These are phyloP conservation scores for Trematocara unimaculatum DNA, from an alignment of 2,113 vertebrate species.

Conservation along the genomic window DNA sequence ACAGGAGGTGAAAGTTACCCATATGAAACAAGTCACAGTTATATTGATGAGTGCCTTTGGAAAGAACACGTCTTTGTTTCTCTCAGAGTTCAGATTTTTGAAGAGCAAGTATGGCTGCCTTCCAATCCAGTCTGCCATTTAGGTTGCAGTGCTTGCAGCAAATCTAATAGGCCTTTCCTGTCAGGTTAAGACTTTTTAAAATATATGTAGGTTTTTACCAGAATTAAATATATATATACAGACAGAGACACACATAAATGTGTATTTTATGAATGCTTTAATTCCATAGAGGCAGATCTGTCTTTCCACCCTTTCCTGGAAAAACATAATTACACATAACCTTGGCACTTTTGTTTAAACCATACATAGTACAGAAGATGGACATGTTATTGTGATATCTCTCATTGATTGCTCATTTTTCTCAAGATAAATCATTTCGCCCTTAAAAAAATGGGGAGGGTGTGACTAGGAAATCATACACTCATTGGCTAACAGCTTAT, in stretches of 20 bases:
- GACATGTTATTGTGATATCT: background rate
- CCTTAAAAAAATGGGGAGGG: background rate
- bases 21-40: conserved; percentile 10
- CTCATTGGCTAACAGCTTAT: background rate
- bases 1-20: background rate
- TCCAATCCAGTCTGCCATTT: background rate
- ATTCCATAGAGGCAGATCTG: background rate
- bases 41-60: conserved; percentile 15
- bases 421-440: background rate
- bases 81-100: background rate
- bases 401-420: background rate
- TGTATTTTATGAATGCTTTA: background rate
- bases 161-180: background rate
- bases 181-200: background rate
- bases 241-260: background rate
- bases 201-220: background rate
- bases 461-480: background rate
- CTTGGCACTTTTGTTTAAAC: background rate
- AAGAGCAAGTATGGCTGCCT: background rate
- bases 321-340: background rate
- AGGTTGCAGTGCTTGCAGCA: background rate
- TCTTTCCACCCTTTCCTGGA: background rate
- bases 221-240: background rate
- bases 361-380: background rate
- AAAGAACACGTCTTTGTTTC: conserved; percentile 6